Conservation (phyloP, 2,888 invertebrate genomes). For the Monopis laevigella region DNA sequence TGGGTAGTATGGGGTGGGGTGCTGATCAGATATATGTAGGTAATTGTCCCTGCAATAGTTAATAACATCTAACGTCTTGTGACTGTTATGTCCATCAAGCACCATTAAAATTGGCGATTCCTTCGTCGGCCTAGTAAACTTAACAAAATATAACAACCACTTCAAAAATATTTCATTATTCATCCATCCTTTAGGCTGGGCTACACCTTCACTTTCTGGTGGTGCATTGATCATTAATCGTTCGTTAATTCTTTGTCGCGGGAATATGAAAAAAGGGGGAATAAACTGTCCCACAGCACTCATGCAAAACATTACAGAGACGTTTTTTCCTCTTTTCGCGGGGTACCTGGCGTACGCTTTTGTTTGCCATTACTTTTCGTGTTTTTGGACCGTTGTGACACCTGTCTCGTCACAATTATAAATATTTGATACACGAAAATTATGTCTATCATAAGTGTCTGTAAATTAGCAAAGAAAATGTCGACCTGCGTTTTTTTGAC, state of each 20-base stretch:
- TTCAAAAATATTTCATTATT: slow-evolving; percentile 19
- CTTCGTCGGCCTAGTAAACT: slow-evolving; percentile 17
- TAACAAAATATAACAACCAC: slow-evolving; percentile 8
- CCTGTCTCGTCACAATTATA: slow-evolving; percentile 24
- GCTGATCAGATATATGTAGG: slow-evolving; percentile 19
- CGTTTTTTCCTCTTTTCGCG: slow-evolving; percentile 21
- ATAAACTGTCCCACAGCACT: slow-evolving; percentile 19
- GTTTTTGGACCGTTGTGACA: slow-evolving; percentile 20
- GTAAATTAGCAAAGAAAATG: slow-evolving; percentile 19
- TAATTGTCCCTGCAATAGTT: slow-evolving; percentile 19
- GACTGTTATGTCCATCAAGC: slow-evolving; percentile 22
- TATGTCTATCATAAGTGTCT: slow-evolving; percentile 17
- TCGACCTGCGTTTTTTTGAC: slow-evolving; percentile 22
- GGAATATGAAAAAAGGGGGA: slow-evolving; percentile 23
- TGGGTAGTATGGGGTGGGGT: slow-evolving; percentile 22
- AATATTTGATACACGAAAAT: slow-evolving; percentile 21
- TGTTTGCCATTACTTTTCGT: slow-evolving; percentile 19
- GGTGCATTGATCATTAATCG: slow-evolving; percentile 21
- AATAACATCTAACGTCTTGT: slow-evolving; percentile 21
- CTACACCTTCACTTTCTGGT: slow-evolving; percentile 19
- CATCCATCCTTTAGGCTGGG: slow-evolving; percentile 23
- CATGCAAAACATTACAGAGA: slow-evolving; percentile 20
- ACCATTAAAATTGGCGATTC: slow-evolving; percentile 20
- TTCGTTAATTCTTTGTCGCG: slow-evolving; percentile 21
- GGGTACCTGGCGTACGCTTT: slow-evolving; percentile 21